These are phyloP conservation scores for Malacosoma neustria DNA, from an alignment of 2,888 invertebrate species.

Conservation along the genomic window DNA sequence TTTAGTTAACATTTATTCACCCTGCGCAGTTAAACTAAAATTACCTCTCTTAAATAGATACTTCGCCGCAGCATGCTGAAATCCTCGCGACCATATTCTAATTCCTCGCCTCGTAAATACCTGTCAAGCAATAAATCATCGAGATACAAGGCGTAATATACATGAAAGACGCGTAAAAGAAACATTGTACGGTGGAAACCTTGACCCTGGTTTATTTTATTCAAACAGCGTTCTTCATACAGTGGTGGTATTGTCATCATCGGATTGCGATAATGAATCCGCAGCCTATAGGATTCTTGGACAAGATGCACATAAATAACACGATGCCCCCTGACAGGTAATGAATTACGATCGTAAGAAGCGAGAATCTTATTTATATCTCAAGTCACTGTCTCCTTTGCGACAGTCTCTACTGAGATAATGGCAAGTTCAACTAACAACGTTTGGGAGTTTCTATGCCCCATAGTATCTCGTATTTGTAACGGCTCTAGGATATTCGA, in stretches of 20 bases:
- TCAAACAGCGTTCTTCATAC: slow-evolving; percentile 52
- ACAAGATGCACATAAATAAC: slow-evolving; percentile 64
- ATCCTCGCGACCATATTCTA: slow-evolving; percentile 25
- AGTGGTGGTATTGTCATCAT: slow-evolving; percentile 14
- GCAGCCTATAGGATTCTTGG: no score
- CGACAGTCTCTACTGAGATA: no score
- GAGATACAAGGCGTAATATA: slow-evolving; percentile 23
- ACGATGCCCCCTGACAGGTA: slow-evolving; percentile 48
- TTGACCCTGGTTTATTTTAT: slow-evolving; percentile 51
- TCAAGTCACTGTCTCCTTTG: no score
- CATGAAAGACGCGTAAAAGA: slow-evolving; percentile 30
- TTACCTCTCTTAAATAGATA: slow-evolving; percentile 27
- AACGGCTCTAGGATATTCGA: no score
- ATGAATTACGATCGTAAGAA: slow-evolving; percentile 65
- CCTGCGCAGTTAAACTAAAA: not conserved
- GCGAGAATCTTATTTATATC: no score
- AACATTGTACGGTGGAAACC: slow-evolving; percentile 40
- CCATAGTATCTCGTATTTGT: no score
- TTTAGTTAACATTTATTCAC: no score
- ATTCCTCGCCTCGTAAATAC: slow-evolving; percentile 18
- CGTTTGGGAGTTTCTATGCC: no score
- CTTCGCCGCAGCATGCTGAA: slow-evolving; percentile 21
- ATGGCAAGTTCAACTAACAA: no score
- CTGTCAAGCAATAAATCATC: slow-evolving; percentile 32
- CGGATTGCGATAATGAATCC: not conserved